phyloP scores from a whole-genome alignment of 2,113 vertebrate species.

The Cyrtonyx montezumae region DNA sequence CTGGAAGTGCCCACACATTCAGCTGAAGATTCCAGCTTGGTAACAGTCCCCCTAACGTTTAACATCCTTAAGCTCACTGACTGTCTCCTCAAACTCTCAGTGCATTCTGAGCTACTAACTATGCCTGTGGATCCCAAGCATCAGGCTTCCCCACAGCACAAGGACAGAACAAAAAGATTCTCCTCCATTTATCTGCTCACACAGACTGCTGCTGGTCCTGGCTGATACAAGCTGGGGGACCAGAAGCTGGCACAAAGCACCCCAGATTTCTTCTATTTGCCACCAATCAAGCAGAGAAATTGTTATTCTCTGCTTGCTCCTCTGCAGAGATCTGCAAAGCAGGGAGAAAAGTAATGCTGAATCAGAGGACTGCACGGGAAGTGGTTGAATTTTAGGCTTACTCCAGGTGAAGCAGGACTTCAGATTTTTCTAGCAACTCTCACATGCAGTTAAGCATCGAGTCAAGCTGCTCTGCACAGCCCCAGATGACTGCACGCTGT shows the following conservation, averaged over 20 bases:
- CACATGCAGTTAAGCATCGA: background rate
- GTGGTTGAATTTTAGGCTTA: background rate
- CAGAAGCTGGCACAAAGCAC: background rate
- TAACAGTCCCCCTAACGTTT: background rate
- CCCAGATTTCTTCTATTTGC: background rate
- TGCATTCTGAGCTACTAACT: background rate
- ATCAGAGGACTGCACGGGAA: background rate
- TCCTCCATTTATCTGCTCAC: background rate
- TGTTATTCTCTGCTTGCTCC: background rate
- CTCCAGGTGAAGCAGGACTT: background rate
- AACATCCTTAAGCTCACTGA: background rate
- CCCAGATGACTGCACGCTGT: accelerated
- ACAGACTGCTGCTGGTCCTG: background rate
- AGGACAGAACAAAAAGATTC: background rate
- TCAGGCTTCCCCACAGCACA: background rate
- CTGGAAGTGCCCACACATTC: background rate
- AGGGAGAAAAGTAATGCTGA: background rate
- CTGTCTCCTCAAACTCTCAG: accelerated
- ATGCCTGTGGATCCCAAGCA: background rate
- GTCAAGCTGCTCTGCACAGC: background rate
- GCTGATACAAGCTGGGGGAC: background rate
- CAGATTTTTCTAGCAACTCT: background rate
- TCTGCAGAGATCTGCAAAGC: background rate
- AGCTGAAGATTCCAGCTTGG: background rate
- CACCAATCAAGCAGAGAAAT: background rate